Evolutionary conservation across 2,888 invertebrate species (phyloP).

Genomic region (Megamerina dolium): DNA sequence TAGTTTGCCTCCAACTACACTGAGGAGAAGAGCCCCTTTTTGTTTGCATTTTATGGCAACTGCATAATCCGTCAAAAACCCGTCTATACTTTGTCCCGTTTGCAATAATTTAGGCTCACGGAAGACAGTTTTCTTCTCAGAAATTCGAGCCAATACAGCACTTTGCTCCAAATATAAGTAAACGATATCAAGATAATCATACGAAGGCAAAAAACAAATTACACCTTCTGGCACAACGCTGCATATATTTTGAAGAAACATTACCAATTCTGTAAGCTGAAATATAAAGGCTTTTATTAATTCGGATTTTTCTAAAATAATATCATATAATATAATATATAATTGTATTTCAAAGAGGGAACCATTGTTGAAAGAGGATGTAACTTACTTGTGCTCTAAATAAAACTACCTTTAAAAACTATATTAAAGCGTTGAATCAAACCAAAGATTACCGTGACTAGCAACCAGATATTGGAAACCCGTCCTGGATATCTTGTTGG

Average conservation of each 20-base stretch:
- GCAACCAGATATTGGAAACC: too few species aligned
- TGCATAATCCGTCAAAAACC: slow-evolving; percentile 64
- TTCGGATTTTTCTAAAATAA: too few species aligned
- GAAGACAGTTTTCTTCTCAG: slow-evolving; percentile 66
- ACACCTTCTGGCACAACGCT: slow-evolving; percentile 82
- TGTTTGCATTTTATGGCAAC: slow-evolving; percentile 50
- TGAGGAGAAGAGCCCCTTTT: slow-evolving; percentile 85
- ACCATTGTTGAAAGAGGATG: too few species aligned
- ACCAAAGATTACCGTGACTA: too few species aligned
- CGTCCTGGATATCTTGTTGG: too few species aligned
- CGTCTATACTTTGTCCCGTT: slow-evolving; percentile 56
- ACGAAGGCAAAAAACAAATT: slow-evolving; percentile 90
- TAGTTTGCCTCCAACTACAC: slow-evolving; percentile 96
- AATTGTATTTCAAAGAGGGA: too few species aligned
- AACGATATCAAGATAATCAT: slow-evolving; percentile 75
- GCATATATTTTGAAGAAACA: slow-evolving; percentile 69
- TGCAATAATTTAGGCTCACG: slow-evolving; percentile 63
- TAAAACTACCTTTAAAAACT: too few species aligned
- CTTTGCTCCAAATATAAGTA: slow-evolving; percentile 56
- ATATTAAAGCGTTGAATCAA: too few species aligned
- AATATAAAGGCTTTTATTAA: too few species aligned
- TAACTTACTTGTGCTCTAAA: too few species aligned
- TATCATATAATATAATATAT: too few species aligned
- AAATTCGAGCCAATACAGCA: slow-evolving; percentile 59
- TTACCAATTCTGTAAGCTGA: slow-evolving; percentile 72